Percentiles rank a stretch among this genome's conserved stretches.
phyloP scores from a whole-genome alignment of 1,140 invertebrate species.

The Trichogramma pretiosum region DNA sequence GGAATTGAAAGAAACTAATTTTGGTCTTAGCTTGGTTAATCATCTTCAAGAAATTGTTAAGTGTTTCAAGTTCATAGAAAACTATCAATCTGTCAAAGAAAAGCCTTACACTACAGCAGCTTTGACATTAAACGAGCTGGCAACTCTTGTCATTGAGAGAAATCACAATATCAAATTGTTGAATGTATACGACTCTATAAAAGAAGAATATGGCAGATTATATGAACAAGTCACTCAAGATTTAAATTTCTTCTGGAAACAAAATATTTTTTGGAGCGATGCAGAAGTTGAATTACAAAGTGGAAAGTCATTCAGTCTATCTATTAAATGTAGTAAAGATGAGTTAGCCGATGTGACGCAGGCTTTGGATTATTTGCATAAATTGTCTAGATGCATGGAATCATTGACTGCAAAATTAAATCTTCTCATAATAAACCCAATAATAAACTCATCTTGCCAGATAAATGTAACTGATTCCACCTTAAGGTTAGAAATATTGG shows the following conservation, averaged over 20 bases:
- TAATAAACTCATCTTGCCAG: slow-evolving; percentile 46
- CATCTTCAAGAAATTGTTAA: slow-evolving; percentile 47
- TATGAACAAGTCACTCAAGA: slow-evolving; percentile 39
- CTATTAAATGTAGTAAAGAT: slow-evolving; percentile 36
- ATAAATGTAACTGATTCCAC: slow-evolving; percentile 36
- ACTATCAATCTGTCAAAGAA: slow-evolving; percentile 31
- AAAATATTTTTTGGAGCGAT: slow-evolving; percentile 38
- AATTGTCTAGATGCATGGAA: slow-evolving; percentile 41
- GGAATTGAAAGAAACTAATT: slow-evolving; percentile 46
- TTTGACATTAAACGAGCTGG: slow-evolving; percentile 43
- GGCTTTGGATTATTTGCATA: slow-evolving; percentile 42
- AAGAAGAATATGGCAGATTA: slow-evolving; percentile 36
- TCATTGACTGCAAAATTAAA: slow-evolving; percentile 48
- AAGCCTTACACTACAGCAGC: slow-evolving; percentile 44
- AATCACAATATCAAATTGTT: slow-evolving; percentile 43
- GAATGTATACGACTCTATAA: slow-evolving; percentile 41
- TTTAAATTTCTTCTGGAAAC: slow-evolving; percentile 41
- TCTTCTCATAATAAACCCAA: slow-evolving; percentile 46
- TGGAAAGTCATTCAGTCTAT: slow-evolving; percentile 25
- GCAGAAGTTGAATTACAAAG: slow-evolving; percentile 20
- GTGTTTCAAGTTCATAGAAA: slow-evolving; percentile 43
- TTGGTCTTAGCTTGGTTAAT: slow-evolving; percentile 44
- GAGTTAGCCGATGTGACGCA: slow-evolving; percentile 43
- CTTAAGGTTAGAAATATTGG: slow-evolving; percentile 43
- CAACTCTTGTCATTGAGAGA: slow-evolving; percentile 42